Base-by-base conservation (phyloP, 2,113 vertebrate genomes). In the Cervus canadensis region DNA sequence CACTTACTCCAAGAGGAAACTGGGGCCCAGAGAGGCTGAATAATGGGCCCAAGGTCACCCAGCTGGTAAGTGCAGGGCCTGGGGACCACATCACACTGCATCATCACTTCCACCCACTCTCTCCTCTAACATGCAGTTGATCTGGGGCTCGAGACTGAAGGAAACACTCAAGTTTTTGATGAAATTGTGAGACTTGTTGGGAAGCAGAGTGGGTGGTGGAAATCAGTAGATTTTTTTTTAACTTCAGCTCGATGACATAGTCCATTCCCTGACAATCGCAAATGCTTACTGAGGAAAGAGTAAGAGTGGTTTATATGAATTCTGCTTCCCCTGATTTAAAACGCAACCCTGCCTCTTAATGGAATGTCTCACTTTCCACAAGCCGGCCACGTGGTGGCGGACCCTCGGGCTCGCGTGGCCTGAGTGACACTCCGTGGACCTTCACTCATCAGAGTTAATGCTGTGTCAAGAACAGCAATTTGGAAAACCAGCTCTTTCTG, bases 401-500 rank as follows among this genome's bases (percentile, higher is more conserved):
- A 8, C 26, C 6, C 74, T 54, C 1, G 0, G 87, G 36, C 56
- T 40, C 1, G 0, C 0, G 1, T 2, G 71, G 50, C n/a, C 7
- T 1, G 4, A 52, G 7, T 7, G 85, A 26, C 6, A 13, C 21
- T 14, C 8, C 0, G 1, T 48, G 26, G 36, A 76, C 45, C 36
- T 19, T 79, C 67, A 28, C 54, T 59, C 43, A 50, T 60, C 15
- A 23, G 50, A 59, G 57, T 28, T n/a, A 56, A 25, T 3, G 48
- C 40, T 0, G 1, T 2, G 3, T 54, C 52, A 57, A 45, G 84
- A 96, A 52, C 82, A 89, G 3, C 78, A 71, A 57, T 90, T 64
- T 93, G 76, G 92, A 86, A 91, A 95, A 48, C 45, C 89, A 96
- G 91, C 67, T 81, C 14, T 90, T 97, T 88, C 43, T 36, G n/a